Evolutionary conservation across 2,113 vertebrate genomes (phyloP), one percentile per base, ranked within the genome.

Genomic region (Mesembrinibis cayennensis): DNA sequence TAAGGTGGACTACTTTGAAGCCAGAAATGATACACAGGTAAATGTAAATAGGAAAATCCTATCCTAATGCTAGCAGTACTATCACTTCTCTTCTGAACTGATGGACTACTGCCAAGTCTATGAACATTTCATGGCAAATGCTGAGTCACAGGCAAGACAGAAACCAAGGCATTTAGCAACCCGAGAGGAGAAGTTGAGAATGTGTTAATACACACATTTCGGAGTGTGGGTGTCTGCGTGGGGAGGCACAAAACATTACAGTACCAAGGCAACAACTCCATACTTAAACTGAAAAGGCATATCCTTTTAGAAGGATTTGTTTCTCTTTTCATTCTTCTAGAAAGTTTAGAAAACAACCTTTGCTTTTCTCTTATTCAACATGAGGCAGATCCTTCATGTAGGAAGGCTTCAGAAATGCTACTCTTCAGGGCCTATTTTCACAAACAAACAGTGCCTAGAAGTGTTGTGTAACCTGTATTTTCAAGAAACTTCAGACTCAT

Each of bases 71-170:
- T 49, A 50, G 53, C 40, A 53, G 53, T 77, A 38, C 71, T 63
- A 65, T 71, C 8, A 5, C 30, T 89, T 86, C 45, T 91, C 34
- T 77, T 90, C 76, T 52, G 62, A 82, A 45, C 27, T 62, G 74
- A 70, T 70, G 84, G 87, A 44, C 32, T 79, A 6, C 29, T 42
- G 83, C 94, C 96, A 94, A 71, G 50, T 18, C n/a, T 58, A 5
- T 14, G 18, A 87, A 63, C 42, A 50, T 55, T 89, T 89, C 65
- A 29, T 16, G 82, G 76, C n/a, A 93, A 80, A 53, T 7, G 40
- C 93, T 89, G 92, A 95, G 61, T 82, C 90, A 82, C 47, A 59
- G 72, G 72, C 69, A 74, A 70, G 70, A 61, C 89, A 93, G 83
- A 94, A 95, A 88, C 65, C 29, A 40, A 9, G 25, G 38, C 32